Evolutionary conservation across 2,113 vertebrate genomes (phyloP), one percentile per base, ranked within the genome.

Genomic region (Leuciscus idus): DNA sequence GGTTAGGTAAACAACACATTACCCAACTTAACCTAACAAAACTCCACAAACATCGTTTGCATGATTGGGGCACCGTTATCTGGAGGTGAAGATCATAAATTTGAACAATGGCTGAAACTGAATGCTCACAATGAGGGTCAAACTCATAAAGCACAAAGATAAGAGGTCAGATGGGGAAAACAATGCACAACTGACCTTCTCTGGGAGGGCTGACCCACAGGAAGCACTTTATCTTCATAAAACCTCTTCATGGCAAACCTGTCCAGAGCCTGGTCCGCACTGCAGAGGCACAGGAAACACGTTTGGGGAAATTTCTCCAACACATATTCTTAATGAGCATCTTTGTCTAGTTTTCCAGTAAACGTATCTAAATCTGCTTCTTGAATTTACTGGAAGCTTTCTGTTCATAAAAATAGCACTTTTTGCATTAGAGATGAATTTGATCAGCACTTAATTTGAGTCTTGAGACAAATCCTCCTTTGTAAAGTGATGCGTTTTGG

Each of bases 241-340:
- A 99, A 99, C 28, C 98, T 96, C 91, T 98, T 99, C 98, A 99
- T 99, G 88, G 98, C 98, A 91, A 99, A 99, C 50, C 98, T 95
- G 94, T 99, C 98, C 93, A 99, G 94, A 87, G 98, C 98, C 92
- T 99, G 98, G 89, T 98, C 96, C 0, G 97, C 98, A 6, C 98
- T 99, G 92, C 3, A 87, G 19, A 80, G 33, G n/a, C 26, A 36
- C 90, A 83, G 89, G 4, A 89, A 82, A 87, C 39, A 62, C 52
- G 5, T 52, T 52, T 52, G 50, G 50, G 50, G 2, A 48, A 13
- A 50, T 61, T 36, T 12, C 2, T n/a, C 21, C 10, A 43, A 72
- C 4, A 39, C 19, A 76, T 6, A 11, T 28, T 52, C 72, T 48
- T 74, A 74, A 48, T 17, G 13, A 48, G 43, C 12, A 74, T 48